phyloP scores from a whole-genome alignment of 2,888 invertebrate species.

The Chironomus tentans region DNA sequence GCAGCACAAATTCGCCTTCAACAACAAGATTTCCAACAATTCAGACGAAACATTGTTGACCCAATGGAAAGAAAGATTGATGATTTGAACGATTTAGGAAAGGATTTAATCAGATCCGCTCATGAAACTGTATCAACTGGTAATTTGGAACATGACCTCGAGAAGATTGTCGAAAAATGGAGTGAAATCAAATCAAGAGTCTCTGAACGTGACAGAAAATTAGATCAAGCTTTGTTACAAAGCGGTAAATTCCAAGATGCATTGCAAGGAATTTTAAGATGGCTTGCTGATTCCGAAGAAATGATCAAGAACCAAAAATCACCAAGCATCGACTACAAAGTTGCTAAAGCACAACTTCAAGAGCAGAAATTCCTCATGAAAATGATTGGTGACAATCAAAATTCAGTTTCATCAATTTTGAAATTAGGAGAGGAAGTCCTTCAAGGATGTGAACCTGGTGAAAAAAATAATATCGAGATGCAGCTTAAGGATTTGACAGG shows the following conservation, averaged over 20 bases:
- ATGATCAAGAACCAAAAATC: slow-evolving; percentile 95
- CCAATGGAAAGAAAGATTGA: slow-evolving; percentile 73
- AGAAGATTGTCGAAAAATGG: slow-evolving; percentile 87
- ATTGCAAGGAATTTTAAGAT: slow-evolving; percentile 82
- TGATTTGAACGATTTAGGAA: slow-evolving; percentile 76
- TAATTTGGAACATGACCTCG: slow-evolving; percentile 78
- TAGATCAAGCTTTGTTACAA: slow-evolving; percentile 87
- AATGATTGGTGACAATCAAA: slow-evolving; percentile 89
- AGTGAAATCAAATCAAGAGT: slow-evolving; percentile 84
- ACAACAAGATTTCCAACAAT: slow-evolving; percentile 81
- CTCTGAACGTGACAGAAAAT: slow-evolving; percentile 79
- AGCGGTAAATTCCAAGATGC: slow-evolving; percentile 98
- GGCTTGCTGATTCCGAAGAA: slow-evolving; percentile 95
- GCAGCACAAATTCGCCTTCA: slow-evolving; percentile 82
- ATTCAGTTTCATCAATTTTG: slow-evolving; percentile 86
- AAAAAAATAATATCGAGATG: slow-evolving; percentile 76
- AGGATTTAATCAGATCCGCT: slow-evolving; percentile 81
- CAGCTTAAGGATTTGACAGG: slow-evolving; percentile 79
- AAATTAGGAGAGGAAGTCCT: slow-evolving; percentile 90
- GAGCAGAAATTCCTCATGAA: slow-evolving; percentile 98
- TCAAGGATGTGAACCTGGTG: slow-evolving; percentile 72
- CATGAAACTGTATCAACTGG: slow-evolving; percentile 77
- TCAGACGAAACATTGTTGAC: slow-evolving; percentile 67
- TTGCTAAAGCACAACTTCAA: slow-evolving; percentile 94
- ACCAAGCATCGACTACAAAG: slow-evolving; percentile 94